Conservation (phyloP, 2,113 vertebrate genomes). For the Centrocercus urophasianus region DNA sequence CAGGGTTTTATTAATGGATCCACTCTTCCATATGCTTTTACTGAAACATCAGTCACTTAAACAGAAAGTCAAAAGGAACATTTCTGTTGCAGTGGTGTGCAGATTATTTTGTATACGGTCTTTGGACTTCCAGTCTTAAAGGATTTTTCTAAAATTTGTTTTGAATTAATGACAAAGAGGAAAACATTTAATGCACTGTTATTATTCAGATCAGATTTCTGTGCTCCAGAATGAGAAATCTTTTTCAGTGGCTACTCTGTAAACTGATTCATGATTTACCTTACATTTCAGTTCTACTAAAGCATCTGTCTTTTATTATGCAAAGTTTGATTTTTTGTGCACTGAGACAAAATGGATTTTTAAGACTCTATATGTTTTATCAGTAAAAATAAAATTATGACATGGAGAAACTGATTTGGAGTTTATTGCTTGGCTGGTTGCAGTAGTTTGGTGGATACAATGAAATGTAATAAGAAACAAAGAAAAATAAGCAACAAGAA, state of each 20-base stretch:
- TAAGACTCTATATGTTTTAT: neutral
- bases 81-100: neutral
- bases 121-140: neutral
- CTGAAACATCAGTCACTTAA: neutral
- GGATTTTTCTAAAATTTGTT: neutral
- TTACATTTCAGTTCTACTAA: neutral
- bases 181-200: neutral
- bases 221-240: accelerated
- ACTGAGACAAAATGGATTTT: neutral
- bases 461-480: neutral
- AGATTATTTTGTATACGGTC: neutral
- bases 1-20: neutral
- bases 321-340: neutral
- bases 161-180: neutral
- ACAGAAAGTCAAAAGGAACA: neutral
- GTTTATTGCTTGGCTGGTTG: neutral
- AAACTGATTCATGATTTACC: neutral
- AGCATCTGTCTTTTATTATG: neutral
- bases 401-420: accelerated
- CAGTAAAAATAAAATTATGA: neutral
- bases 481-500: neutral
- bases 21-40: neutral
- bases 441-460: neutral
- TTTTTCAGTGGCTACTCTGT: neutral
- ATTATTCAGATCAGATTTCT: neutral